phyloP scores from a whole-genome alignment of 2,888 invertebrate genomes.

The Caradrina kadenii region DNA sequence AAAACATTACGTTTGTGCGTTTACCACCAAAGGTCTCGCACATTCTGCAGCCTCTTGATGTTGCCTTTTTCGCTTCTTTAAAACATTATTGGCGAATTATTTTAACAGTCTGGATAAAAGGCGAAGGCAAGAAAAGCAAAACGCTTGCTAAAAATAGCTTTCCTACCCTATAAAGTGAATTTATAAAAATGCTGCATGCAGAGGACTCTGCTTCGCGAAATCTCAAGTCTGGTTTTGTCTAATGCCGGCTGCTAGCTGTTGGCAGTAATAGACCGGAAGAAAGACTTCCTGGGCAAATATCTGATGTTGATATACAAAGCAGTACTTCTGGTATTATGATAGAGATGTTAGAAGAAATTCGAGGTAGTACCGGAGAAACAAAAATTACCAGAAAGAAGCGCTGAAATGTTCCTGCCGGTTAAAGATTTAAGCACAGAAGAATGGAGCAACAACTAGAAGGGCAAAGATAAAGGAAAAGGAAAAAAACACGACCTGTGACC shows the following conservation, averaged over 20 bases:
- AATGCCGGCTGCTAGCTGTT: conserved; percentile 2
- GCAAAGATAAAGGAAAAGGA: background rate
- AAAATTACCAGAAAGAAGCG: conserved; percentile 4
- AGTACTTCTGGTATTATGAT: conserved; percentile 7
- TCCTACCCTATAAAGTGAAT: background rate
- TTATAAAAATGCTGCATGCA: conserved; percentile 12
- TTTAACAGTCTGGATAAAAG: background rate
- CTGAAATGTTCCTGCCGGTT: conserved; percentile 10
- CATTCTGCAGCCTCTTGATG: conserved; percentile 14
- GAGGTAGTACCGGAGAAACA: conserved; percentile 8
- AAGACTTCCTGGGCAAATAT: conserved; percentile 10
- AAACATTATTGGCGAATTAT: conserved; percentile 13
- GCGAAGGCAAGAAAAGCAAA: conserved; percentile 1
- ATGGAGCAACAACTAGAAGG: conserved; percentile 14
- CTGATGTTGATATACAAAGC: background rate
- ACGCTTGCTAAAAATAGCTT: conserved; percentile 10
- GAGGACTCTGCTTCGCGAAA: conserved; percentile 2
- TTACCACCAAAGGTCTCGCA: conserved; percentile 12
- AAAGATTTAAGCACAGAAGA: conserved; percentile 12
- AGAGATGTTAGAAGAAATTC: conserved; percentile 5
- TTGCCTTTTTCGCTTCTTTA: conserved; percentile 7
- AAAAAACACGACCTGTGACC: conserved; percentile 1
- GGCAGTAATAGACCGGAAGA: conserved; percentile 9
- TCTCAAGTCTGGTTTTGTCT: conserved; percentile 10
- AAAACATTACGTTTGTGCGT: conserved; percentile 2